Evolutionary conservation across 1,140 invertebrate genomes (phyloP), one percentile per base, ranked within the genome.

Genomic region (Drosophila murphyi): DNA sequence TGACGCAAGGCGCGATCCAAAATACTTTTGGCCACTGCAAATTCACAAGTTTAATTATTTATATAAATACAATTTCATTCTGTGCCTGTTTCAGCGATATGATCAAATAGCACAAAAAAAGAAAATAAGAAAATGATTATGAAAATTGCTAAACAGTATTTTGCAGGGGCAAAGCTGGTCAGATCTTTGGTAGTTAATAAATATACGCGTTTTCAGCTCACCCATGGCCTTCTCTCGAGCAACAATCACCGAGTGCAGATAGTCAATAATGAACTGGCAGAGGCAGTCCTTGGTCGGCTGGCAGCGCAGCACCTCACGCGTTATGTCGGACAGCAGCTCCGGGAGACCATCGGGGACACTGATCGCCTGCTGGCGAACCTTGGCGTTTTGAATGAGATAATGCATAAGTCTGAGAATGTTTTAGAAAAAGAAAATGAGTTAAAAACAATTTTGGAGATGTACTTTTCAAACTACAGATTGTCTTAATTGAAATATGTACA

Each of bases 241-340:
- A 10, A 95, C 94, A 20, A 96, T 92, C 28, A 96, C 91, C 2
- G 94, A 94, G 57, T 95, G 95, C 5, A 95, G 90, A 82, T 96
- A 96, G 83, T 96, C 95, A 2, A 95, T 94, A 77, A 96, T 95
- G 79, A 95, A 96, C 67, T 93, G 93, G 75, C 94, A 94, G 3
- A 96, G 93, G 4, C 91, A 92, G 34, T 92, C 89, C 32, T 95
- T 92, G 29, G 88, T 79, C 0, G 95, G 95, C 76, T 96, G 95
- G 29, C 92, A 93, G 39, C 95, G 92, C 1, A 96, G 81, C 4
- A 96, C 95, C 92, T 96, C 95, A 39, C 95, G 93, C 4, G 95
- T 94, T 73, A 96, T 96, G 91, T 96, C 95, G 0, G 94, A 92
- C 89, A 96, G 95, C 12, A 96, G 92, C 92, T 96, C 95, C 3